phyloP scores from a whole-genome alignment of 1,140 invertebrate genomes.

The Gonioctena quinquepunctata region DNA sequence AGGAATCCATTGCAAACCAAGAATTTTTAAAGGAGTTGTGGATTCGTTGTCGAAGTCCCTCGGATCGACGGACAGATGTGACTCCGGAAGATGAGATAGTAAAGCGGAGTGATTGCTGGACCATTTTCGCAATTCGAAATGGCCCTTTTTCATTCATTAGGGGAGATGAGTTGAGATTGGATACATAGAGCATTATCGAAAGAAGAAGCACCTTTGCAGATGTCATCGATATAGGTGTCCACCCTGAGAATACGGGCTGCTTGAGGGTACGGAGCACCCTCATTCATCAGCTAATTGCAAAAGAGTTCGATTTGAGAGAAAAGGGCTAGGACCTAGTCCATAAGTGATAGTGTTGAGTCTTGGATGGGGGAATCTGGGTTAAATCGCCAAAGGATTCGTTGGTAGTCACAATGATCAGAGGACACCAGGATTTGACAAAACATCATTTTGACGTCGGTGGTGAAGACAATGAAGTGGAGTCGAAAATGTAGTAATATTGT shows the following conservation, averaged over 20 bases:
- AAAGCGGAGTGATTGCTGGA: neutral
- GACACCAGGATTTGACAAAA: conserved; percentile 14
- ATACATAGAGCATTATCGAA: neutral
- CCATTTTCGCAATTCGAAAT: conserved; percentile 1
- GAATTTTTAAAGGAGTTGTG: too few relatives aligned
- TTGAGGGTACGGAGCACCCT: conserved; percentile 25
- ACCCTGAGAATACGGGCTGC: conserved; percentile 8
- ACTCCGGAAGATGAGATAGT: neutral
- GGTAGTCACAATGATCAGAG: neutral
- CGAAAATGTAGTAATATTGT: conserved; percentile 54
- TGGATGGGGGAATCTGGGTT: neutral
- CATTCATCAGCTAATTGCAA: conserved; percentile 33
- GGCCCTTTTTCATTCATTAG: too few relatives aligned
- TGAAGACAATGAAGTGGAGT: conserved; percentile 45
- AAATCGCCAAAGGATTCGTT: conserved; percentile 23
- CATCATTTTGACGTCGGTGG: conserved; percentile 32
- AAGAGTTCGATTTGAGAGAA: conserved; percentile 37
- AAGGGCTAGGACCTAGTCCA: conserved; percentile 41
- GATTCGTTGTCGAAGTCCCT: too few relatives aligned
- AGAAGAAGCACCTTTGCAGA: neutral
- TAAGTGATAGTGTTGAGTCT: conserved; percentile 41
- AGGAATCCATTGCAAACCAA: too few relatives aligned
- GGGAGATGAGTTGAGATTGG: neutral
- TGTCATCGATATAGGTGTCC: conserved; percentile 38
- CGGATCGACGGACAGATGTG: too few relatives aligned